These are phyloP conservation scores for Cenopis cana DNA, from an alignment of 2,888 invertebrate species.

Conservation along the genomic window DNA sequence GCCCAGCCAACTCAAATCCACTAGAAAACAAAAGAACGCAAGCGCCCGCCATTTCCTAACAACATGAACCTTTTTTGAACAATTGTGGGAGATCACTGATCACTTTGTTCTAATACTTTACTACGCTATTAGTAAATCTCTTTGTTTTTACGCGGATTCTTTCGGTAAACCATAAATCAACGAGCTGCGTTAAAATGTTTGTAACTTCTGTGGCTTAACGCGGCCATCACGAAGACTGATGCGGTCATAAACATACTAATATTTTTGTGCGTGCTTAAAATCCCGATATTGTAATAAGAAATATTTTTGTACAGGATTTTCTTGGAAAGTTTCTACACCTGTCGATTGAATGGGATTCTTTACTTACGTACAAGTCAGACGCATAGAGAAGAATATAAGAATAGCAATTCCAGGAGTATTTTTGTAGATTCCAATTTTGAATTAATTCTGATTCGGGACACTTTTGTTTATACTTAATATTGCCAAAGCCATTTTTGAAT, in stretches of 20 bases:
- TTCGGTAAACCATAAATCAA: constrained; percentile 64
- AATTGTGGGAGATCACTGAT: constrained; percentile 50
- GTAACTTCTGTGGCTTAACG: constrained; percentile 55
- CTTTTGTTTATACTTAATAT: no score
- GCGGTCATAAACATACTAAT: constrained; percentile 55
- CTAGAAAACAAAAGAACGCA: constrained; percentile 1
- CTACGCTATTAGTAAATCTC: constrained; percentile 47
- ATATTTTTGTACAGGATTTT: neutral
- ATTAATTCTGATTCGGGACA: no score
- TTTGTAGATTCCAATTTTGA: no score
- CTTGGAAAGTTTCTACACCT: neutral
- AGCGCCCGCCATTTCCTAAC: no score
- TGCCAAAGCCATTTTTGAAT: no score
- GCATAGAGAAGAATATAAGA: no score
- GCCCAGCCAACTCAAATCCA: constrained; percentile 55
- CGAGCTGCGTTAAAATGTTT: constrained; percentile 51
- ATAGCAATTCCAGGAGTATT: no score
- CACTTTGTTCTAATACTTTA: constrained; percentile 70
- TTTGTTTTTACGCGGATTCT: constrained; percentile 56
- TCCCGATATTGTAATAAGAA: constrained; percentile 19
- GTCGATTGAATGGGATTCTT: neutral
- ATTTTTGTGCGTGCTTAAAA: constrained; percentile 42
- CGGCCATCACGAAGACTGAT: constrained; percentile 55
- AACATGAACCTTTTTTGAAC: constrained; percentile 1
- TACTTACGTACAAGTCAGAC: no score